Base-by-base conservation (phyloP, 1,140 invertebrate genomes). In the Orius laevigatus region DNA sequence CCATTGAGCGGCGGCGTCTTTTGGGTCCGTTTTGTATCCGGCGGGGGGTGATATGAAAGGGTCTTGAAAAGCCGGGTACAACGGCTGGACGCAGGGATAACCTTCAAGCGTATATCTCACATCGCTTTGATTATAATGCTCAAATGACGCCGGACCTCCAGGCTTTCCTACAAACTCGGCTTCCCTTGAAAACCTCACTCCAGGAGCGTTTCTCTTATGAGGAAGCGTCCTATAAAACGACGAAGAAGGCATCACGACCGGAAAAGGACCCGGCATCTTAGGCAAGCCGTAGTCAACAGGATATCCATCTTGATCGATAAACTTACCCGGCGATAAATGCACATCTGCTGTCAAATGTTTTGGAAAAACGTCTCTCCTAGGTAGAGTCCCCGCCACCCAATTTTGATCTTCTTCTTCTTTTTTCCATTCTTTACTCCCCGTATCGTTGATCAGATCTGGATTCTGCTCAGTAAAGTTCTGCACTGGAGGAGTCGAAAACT, bases 271-370 rank as follows among this genome's bases (percentile, higher is more conserved):
- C 0, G 43, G 14, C 20, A 80, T 66, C 57, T 81, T 81, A 1
- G 79, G 81, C 10, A 84, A 62, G 44, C 82, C 84, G 53, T 82
- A 87, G 56, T 88, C 83, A 12, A 81, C 67, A 0, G 81, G 80
- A 60, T 83, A 85, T 0, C 79, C 80, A 48, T 84, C 81, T 33
- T 70, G 72, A 47, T 82, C 82, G 50, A 84, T 64, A 38, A 76
- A 75, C 50, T 74, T 75, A 0, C 73, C 70, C 0, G 76, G 75
- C 58, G 77, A 77, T 11, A 78, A 60, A 57, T 79, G 76, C 11
- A 78, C 74, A 57, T 79, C 76, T 2, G 76, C 72, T 4, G 74
- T 71, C 50, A 74, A 72, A 48, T 74, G 74, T 58, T 56, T 52
- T 61, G 52, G 40, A 44, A 56, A 41, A 39, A 58, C 18, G 20